phyloP scores from a whole-genome alignment of 2,888 invertebrate genomes.

The Lacanobia oleracea region DNA sequence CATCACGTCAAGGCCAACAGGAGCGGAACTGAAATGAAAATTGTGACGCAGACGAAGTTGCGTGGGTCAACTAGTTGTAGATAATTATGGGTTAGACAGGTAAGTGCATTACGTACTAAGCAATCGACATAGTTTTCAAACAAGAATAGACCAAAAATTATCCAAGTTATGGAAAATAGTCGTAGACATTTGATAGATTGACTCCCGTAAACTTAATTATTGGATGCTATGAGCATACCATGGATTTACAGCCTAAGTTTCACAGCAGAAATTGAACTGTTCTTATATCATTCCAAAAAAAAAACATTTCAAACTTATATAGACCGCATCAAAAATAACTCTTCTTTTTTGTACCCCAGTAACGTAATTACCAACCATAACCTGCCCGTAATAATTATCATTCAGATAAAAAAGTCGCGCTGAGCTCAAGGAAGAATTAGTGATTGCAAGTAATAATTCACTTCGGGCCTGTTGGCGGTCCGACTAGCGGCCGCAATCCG shows the following conservation, averaged over 20 bases:
- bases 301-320: too few relatives aligned
- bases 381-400: slow-evolving; percentile 29
- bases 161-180: neutral
- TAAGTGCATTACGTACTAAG: neutral
- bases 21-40: too few relatives aligned
- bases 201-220: too few relatives aligned
- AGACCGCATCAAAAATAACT: neutral
- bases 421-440: slow-evolving; percentile 70
- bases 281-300: too few relatives aligned
- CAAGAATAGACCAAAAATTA: neutral
- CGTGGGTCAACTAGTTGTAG: too few relatives aligned
- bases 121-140: neutral
- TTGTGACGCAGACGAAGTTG: too few relatives aligned
- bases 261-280: too few relatives aligned
- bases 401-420: slow-evolving; percentile 60
- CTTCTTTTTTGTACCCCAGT: neutral
- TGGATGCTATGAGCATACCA: neutral
- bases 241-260: neutral
- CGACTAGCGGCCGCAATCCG: slow-evolving; percentile 76
- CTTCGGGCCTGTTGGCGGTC: slow-evolving; percentile 78
- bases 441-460: slow-evolving; percentile 82
- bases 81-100: too few relatives aligned
- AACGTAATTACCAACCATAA: neutral
- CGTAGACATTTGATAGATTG: neutral
- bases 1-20: too few relatives aligned